phyloP scores from a whole-genome alignment of 2,113 vertebrate genomes.

The Phaethornis superciliosus region DNA sequence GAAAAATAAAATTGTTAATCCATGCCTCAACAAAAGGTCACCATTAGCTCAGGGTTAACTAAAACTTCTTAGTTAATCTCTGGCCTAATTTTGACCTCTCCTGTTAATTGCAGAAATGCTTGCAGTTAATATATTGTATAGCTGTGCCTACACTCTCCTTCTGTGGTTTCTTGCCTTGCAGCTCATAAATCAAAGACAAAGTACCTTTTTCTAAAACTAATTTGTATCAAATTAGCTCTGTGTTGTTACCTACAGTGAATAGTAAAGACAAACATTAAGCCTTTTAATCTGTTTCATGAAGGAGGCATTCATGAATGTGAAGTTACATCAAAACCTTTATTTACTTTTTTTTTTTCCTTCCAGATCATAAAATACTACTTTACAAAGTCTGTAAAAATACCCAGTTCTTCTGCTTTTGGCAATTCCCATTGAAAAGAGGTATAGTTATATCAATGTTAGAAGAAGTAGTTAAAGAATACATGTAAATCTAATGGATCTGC shows the following conservation, averaged over 20 bases:
- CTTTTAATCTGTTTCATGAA: not conserved
- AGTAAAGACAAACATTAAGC: not conserved
- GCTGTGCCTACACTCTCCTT: not conserved
- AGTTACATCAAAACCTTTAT: not conserved
- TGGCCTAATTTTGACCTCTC: slow-evolving; percentile 22
- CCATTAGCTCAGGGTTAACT: slow-evolving; percentile 1
- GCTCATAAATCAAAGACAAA: slow-evolving; percentile 26
- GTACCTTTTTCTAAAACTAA: not conserved
- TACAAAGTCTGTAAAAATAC: not conserved
- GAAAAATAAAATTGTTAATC: slow-evolving; percentile 24
- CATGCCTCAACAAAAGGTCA: slow-evolving; percentile 26
- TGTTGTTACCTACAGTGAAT: not conserved
- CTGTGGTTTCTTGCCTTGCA: not conserved
- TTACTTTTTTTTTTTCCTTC: not conserved
- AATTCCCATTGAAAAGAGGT: not conserved
- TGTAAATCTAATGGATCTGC: not conserved
- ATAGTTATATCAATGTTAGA: not conserved
- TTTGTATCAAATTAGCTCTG: not conserved
- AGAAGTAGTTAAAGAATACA: not conserved
- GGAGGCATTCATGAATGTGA: not conserved
- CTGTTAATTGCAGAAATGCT: slow-evolving; percentile 16
- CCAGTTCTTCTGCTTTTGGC: not conserved
- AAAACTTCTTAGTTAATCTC: slow-evolving; percentile 30
- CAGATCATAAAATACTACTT: not conserved
- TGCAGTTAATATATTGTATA: not conserved